Percentiles rank a stretch among this genome's conserved stretches.
Conservation (phyloP, 1,140 invertebrate genomes). For the Maniola jurtina region DNA sequence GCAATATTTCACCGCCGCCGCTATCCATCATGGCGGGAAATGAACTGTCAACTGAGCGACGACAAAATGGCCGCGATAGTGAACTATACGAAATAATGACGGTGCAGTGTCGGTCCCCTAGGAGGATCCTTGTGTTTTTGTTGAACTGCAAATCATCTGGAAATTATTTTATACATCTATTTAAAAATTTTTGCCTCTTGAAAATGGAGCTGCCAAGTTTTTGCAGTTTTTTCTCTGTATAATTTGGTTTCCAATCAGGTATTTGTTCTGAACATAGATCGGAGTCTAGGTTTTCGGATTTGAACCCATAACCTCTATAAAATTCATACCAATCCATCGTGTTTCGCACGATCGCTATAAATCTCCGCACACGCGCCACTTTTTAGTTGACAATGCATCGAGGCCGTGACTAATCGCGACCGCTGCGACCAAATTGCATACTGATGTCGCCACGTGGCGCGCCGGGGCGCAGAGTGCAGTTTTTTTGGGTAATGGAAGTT, state of each 20-base stretch:
- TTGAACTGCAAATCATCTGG: too few species aligned
- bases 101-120: constrained; percentile 29
- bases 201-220: too few species aligned
- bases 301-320: too few species aligned
- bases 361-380: constrained; percentile 17
- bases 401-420: constrained; percentile 43
- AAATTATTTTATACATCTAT: too few species aligned
- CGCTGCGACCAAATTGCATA: constrained; percentile 41
- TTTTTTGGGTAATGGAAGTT: constrained; percentile 42
- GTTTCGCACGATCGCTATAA: constrained; percentile 17
- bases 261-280: too few species aligned
- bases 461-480: constrained; percentile 13
- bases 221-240: too few species aligned
- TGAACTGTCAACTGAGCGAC: constrained; percentile 61
- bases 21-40: constrained; percentile 70
- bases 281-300: too few species aligned
- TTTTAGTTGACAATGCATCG: constrained; percentile 19
- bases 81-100: constrained; percentile 40
- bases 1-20: constrained; percentile 60
- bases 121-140: constrained; percentile 11
- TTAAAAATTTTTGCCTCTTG: too few species aligned
- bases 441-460: constrained; percentile 45
- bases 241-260: too few species aligned
- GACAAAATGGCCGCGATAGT: constrained; percentile 48
- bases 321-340: too few species aligned